Percentiles rank a stretch among this genome's conserved stretches.
Evolutionary conservation across 2,113 vertebrate species (phyloP).

Genomic region (Hippocampus zosterae): DNA sequence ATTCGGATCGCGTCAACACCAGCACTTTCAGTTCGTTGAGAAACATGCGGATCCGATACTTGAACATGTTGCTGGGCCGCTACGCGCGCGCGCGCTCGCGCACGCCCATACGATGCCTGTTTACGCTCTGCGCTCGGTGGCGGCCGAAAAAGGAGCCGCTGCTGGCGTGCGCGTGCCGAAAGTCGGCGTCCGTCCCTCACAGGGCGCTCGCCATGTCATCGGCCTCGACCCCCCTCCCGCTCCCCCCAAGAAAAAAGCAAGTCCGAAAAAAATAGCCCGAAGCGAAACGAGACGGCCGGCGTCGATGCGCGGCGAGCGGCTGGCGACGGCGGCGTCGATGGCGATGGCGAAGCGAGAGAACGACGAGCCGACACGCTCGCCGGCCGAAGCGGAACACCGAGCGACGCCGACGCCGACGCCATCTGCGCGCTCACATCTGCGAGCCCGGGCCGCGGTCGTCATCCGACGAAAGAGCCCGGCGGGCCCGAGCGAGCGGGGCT

Average conservation of each 20-base stretch:
- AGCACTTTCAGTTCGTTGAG: conserved; percentile 93
- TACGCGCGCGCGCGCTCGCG: conserved; percentile 12
- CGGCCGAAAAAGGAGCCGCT: too few relatives aligned
- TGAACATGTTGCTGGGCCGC: conserved; percentile 81
- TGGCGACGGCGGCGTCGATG: background rate
- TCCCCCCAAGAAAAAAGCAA: too few relatives aligned
- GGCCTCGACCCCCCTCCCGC: background rate
- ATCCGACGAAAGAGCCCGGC: conserved; percentile 49
- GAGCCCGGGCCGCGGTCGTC: conserved; percentile 55
- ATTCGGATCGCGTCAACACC: conserved; percentile 87
- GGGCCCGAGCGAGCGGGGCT: background rate
- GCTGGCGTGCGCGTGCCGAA: too few relatives aligned
- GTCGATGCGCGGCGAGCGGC: too few relatives aligned
- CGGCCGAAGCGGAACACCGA: conserved; percentile 63
- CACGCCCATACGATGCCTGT: background rate
- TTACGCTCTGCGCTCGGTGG: too few relatives aligned
- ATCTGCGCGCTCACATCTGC: conserved; percentile 62
- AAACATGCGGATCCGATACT: conserved; percentile 96
- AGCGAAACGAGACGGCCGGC: background rate
- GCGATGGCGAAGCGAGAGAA: conserved; percentile 4
- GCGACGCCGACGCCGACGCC: conserved; percentile 44
- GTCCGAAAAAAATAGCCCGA: background rate
- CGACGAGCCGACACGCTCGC: conserved; percentile 54
- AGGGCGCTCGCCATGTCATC: background rate
- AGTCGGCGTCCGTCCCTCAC: too few relatives aligned